A percentile compares a stretch with the other conserved stretches of the same genome.
Evolutionary conservation across 2,797 vertebrate species (phyloP).

Genomic region (Acridotheres tristis): DNA sequence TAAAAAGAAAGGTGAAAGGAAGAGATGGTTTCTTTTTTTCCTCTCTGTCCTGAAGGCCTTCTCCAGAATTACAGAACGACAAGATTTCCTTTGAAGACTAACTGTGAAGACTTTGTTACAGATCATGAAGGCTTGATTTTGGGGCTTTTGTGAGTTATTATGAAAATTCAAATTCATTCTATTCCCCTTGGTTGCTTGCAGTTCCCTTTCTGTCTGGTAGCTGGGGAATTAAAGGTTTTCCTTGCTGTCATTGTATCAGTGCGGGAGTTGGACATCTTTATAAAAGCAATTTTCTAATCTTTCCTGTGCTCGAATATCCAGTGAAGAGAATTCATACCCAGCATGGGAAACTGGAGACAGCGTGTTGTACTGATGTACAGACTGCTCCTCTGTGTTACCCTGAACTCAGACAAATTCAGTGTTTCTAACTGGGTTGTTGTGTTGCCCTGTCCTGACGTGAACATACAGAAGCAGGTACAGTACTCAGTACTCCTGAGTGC

Average conservation of each 20-base stretch:
- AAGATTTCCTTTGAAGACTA: neutral
- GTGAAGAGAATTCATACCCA: neutral
- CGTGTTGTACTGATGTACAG: neutral
- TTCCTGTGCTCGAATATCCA: neutral
- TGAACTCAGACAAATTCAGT: neutral
- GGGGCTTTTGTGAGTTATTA: neutral
- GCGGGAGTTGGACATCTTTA: neutral
- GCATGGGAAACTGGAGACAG: neutral
- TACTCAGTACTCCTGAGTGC: neutral
- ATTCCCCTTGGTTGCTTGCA: neutral
- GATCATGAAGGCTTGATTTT: neutral
- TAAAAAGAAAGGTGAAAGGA: neutral
- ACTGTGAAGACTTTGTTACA: neutral
- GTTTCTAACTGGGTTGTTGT: neutral
- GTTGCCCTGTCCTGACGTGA: neutral
- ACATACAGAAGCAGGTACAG: neutral
- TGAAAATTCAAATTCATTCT: neutral
- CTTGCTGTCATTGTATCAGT: neutral
- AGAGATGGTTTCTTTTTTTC: neutral
- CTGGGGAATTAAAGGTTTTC: neutral
- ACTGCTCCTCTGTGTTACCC: neutral
- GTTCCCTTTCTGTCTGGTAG: neutral
- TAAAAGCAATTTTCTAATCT: neutral
- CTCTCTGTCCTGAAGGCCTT: neutral
- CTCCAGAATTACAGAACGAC: neutral